These are phyloP conservation scores for Pristiophorus japonicus DNA, from an alignment of 2,113 vertebrate genomes.

Conservation along the genomic window DNA sequence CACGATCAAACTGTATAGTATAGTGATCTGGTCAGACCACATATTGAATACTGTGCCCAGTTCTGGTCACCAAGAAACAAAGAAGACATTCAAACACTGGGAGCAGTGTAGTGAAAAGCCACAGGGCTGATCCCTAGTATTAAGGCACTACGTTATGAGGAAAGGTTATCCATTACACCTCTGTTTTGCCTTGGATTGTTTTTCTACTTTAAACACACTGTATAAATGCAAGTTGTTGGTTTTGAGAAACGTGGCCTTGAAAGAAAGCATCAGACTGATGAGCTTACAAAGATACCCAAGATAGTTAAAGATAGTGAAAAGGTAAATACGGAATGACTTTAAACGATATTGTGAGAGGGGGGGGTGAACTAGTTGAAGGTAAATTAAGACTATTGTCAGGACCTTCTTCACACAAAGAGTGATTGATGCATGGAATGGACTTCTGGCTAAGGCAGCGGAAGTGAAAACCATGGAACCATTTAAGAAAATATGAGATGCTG, in stretches of 20 bases:
- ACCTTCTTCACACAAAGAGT: not conserved
- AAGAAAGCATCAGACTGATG: not conserved
- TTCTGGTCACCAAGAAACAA: not conserved
- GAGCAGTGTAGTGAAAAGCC: not conserved
- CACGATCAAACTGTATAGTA: not conserved
- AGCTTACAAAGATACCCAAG: not conserved
- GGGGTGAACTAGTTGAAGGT: too few species aligned
- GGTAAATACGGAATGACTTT: not conserved
- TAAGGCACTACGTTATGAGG: too few species aligned
- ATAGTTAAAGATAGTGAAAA: not conserved
- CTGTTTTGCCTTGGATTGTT: not conserved
- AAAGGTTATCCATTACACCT: not conserved
- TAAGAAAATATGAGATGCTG: not conserved
- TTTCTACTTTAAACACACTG: not conserved
- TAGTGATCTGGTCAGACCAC: not conserved
- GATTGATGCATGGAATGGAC: not conserved
- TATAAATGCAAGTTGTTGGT: not conserved
- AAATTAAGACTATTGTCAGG: not conserved
- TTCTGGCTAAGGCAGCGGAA: not conserved
- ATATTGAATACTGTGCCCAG: not conserved
- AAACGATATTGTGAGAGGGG: not conserved
- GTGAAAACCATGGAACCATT: not conserved
- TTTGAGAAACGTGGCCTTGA: not conserved
- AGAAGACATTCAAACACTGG: not conserved
- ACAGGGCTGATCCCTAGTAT: not conserved